Base-by-base conservation (phyloP, 2,888 invertebrate species). In the Volucella inflata region DNA sequence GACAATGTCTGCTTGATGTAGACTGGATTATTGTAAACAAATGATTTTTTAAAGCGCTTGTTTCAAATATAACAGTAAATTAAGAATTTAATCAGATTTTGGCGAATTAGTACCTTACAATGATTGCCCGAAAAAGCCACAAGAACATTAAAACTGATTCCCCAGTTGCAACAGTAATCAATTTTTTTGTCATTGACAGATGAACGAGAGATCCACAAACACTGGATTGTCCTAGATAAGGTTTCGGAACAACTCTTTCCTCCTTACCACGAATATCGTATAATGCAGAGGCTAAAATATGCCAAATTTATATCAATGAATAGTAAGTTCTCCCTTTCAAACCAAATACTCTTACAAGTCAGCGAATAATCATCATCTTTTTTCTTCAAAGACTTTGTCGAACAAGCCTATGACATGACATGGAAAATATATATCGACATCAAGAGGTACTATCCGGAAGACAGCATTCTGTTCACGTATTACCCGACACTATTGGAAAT, bases 231-330 rank as follows among this genome's bases (percentile, higher is more conserved):
- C 8, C 48, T 74, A 21, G 57, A 74, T 36, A 44, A 10, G 8
- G 64, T 74, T 1, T 38, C 55, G 9, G 55, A 64, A 14, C 48
- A 11, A 48, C 17, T 65, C n/a, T 74, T 74, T 11, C 74, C 74
- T 6, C 64, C 64, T 2, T 74, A 74, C 40, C 55, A 74, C 14
- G 64, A 74, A n/a, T 48, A 74, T 57, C 74, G 74, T 12, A 57
- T 74, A 10, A 40, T 55, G 64, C 74, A 65, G 17, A 75, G 64
- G 14, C 30, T 65, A 12, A 65, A 75, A 21, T 75, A 75, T 21
- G 64, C 74, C 55, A 75, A 75, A 36, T 75, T 75, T n/a, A 55
- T 75, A 21, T 64, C 74, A 8, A 57, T 75, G 55, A 65, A 75
- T 38, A 75, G 74, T 75, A 57, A 65, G 46, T 44, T 68, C 8